Percentiles rank a stretch among this genome's conserved stretches.
These are phyloP conservation scores for Clupea harengus DNA, from an alignment of 2,113 vertebrate genomes.

Conservation along the genomic window DNA sequence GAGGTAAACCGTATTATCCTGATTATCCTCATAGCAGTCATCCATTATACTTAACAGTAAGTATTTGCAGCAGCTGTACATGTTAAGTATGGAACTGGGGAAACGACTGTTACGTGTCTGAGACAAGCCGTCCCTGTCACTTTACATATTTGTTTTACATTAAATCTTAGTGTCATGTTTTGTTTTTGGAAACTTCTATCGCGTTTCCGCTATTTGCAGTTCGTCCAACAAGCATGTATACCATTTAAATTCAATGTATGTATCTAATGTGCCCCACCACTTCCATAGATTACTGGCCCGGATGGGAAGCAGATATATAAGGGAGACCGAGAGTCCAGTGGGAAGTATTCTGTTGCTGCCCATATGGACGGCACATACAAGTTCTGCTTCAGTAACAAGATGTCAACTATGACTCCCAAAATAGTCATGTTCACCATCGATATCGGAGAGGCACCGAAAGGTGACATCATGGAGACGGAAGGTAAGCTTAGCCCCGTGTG, in stretches of 20 bases:
- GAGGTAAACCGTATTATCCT: not conserved
- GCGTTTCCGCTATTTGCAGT: too few species aligned
- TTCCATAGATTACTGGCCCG: slow-evolving; percentile 87
- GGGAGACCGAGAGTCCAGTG: slow-evolving; percentile 96
- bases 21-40: not conserved
- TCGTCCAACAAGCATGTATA: too few species aligned
- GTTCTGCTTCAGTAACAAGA: slow-evolving; percentile 98
- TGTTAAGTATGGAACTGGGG: too few species aligned
- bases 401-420: slow-evolving; percentile 99
- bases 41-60: not conserved
- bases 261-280: not conserved
- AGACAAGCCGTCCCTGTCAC: not conserved
- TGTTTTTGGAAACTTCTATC: not conserved
- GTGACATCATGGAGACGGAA: slow-evolving; percentile 97
- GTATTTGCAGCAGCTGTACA: not conserved
- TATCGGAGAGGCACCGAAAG: slow-evolving; percentile 94
- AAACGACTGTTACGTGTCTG: not conserved
- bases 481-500: slow-evolving; percentile 66
- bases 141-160: not conserved
- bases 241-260: not conserved
- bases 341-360: slow-evolving; percentile 96
- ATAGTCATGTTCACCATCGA: slow-evolving; percentile 99
- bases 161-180: not conserved
- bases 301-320: slow-evolving; percentile 96
- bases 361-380: slow-evolving; percentile 98